Conservation (phyloP, 2,113 vertebrate species). For the Cromileptes altivelis region DNA sequence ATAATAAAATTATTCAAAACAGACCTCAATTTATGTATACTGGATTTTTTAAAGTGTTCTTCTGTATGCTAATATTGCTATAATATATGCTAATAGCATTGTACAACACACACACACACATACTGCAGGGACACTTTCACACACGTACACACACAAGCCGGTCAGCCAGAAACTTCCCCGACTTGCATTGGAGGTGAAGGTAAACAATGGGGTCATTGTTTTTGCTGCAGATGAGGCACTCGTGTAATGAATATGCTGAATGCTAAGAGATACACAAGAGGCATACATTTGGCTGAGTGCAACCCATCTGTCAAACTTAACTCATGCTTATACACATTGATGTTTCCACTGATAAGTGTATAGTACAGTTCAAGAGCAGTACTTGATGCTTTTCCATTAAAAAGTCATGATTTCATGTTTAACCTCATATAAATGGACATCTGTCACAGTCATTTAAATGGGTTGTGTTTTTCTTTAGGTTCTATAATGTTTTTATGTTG, state of each 20-base stretch:
- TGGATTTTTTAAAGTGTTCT: slow-evolving; percentile 7
- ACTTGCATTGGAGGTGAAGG: slow-evolving; percentile 45
- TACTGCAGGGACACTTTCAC: neutral
- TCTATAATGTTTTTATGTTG: neutral
- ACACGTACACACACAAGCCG: neutral
- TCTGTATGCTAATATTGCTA: slow-evolving; percentile 25
- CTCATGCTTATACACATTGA: slow-evolving; percentile 15
- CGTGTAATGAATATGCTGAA: slow-evolving; percentile 48
- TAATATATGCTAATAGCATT: slow-evolving; percentile 28
- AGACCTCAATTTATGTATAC: slow-evolving; percentile 8
- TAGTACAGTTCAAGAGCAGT: neutral
- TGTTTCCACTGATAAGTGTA: slow-evolving; percentile 24
- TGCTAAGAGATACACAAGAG: slow-evolving; percentile 39
- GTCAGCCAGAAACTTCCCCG: slow-evolving; percentile 26
- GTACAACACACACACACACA: neutral
- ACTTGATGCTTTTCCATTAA: neutral
- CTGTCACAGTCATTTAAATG: slow-evolving; percentile 4
- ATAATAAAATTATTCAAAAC: slow-evolving; percentile 38
- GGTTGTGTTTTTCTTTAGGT: neutral
- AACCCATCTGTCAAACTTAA: slow-evolving; percentile 40
- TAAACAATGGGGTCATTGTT: slow-evolving; percentile 56
- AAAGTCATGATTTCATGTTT: slow-evolving; percentile 1
- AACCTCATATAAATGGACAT: neutral
- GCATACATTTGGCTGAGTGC: slow-evolving; percentile 22
- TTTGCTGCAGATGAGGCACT: slow-evolving; percentile 48